Conservation (phyloP, 1,140 invertebrate species). For the Daktulosphaira vitifoliae region DNA sequence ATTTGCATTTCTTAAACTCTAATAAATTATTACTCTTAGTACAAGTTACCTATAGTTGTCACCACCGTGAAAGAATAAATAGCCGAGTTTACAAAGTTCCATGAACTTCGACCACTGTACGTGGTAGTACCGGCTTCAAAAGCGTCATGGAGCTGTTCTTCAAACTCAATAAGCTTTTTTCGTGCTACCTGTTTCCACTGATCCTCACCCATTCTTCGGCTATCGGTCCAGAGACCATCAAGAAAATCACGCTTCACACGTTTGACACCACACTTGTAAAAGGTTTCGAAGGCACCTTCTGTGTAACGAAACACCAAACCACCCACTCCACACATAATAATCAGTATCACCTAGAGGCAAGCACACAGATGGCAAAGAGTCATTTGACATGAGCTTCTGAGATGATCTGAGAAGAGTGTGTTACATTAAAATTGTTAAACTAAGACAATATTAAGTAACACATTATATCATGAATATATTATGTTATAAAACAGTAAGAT, state of each 20-base stretch:
- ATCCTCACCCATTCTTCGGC: conserved; percentile 70
- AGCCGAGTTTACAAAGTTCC: conserved; percentile 87
- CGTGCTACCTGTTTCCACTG: conserved; percentile 79
- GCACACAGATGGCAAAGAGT: conserved; percentile 45
- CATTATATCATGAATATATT: too few relatives aligned
- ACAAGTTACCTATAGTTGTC: conserved; percentile 82
- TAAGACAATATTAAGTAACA: conserved; percentile 51
- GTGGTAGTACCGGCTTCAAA: conserved; percentile 69
- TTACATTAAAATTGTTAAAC: conserved; percentile 53
- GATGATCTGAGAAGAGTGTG: conserved; percentile 48
- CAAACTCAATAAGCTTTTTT: conserved; percentile 70
- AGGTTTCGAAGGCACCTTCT: conserved; percentile 71
- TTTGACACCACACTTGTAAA: conserved; percentile 79
- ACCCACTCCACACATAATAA: conserved; percentile 67
- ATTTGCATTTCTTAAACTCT: too few relatives aligned
- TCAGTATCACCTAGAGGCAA: conserved; percentile 44
- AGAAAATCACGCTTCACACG: conserved; percentile 76
- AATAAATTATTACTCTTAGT: too few relatives aligned
- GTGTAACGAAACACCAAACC: conserved; percentile 66
- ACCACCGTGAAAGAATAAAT: conserved; percentile 85
- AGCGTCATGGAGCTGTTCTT: conserved; percentile 72
- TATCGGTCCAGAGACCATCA: conserved; percentile 66
- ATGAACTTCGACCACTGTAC: conserved; percentile 73
- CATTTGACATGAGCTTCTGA: conserved; percentile 48
- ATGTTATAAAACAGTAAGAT: too few relatives aligned